Conservation (phyloP, 2,797 vertebrate species). For the Cuculus canorus region DNA sequence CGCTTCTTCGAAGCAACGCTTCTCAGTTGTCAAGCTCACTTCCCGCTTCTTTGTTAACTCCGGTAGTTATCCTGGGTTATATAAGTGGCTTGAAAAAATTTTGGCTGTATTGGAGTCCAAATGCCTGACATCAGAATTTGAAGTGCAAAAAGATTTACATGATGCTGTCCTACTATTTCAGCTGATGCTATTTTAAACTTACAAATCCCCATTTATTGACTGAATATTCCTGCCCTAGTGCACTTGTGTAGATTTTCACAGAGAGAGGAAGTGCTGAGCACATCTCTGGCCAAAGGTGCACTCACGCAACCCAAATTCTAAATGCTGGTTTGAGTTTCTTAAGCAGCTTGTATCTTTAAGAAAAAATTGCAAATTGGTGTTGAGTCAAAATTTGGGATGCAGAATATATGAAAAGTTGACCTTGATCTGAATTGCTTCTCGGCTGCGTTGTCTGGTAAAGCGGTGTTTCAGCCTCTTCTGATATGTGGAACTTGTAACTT, state of each 20-base stretch:
- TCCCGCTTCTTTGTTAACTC: background rate
- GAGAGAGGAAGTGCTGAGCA: background rate
- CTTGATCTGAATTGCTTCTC: background rate
- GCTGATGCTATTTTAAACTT: background rate
- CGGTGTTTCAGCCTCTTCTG: background rate
- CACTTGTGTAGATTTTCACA: background rate
- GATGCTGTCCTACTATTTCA: constrained; percentile 1
- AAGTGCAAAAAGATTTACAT: background rate
- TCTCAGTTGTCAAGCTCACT: background rate
- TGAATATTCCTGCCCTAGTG: background rate
- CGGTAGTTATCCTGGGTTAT: background rate
- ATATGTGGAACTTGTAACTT: background rate
- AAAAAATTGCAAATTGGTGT: background rate
- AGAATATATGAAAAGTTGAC: fast-evolving
- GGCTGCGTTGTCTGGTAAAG: background rate
- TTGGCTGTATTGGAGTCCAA: background rate
- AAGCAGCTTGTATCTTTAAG: background rate
- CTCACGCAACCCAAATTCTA: background rate
- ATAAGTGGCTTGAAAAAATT: background rate
- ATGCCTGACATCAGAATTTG: background rate
- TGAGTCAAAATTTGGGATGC: background rate
- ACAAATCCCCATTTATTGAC: background rate
- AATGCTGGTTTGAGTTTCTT: background rate
- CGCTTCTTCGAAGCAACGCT: fast-evolving
- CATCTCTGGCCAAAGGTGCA: background rate